Base-by-base conservation (phyloP, 37 sponge, comb jelly and placozoan species). In the Agelas oroides region DNA sequence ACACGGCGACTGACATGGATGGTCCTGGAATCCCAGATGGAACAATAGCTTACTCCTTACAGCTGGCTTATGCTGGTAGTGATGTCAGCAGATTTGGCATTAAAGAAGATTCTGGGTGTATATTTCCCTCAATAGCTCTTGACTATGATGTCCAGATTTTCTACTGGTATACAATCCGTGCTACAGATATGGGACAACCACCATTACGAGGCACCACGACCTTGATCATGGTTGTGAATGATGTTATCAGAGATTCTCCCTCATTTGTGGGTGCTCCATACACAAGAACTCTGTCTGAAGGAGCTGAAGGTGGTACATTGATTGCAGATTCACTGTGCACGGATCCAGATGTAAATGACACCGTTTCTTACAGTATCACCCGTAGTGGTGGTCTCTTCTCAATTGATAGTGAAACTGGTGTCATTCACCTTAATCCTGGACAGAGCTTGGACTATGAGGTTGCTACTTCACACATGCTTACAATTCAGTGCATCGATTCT, bases 1-100 rank as follows among this genome's bases (percentile, higher is more conserved):
- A 86, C 27, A 64, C 58, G 0, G 94, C 90, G 1, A 89, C 35
- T n/a, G 94, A 93, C 65, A 70, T 13, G 21, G 94, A 93, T 54
- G 54, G 76, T 57, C 16, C 80, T 14, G 41, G n/a, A 25, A 82
- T 77, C 21, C 83, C 68, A 32, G 81, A 89, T 77, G 94, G 94
- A 32, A 78, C 56, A 5, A 23, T 93, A 20, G 13, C n/a, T 15
- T 93, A 89, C 65, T 65, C 82, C 8, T 70, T 86, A 32, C 8
- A 14, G n/a, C 58, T 65, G 28, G 24, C 35, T 11, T 12, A 28
- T 30, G 24, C 39, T n/a, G 37, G 60, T 24, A 24, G 24, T 15
- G 53, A 59, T n/a, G 17, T 66, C 14, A 67, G 60, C 77, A 69
- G 66, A 19, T 79, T 87, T 79, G 61, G 65, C 8, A 76, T 79